These are phyloP conservation scores for Polylopha cassiicola DNA, from an alignment of 2,888 invertebrate species.

Conservation along the genomic window DNA sequence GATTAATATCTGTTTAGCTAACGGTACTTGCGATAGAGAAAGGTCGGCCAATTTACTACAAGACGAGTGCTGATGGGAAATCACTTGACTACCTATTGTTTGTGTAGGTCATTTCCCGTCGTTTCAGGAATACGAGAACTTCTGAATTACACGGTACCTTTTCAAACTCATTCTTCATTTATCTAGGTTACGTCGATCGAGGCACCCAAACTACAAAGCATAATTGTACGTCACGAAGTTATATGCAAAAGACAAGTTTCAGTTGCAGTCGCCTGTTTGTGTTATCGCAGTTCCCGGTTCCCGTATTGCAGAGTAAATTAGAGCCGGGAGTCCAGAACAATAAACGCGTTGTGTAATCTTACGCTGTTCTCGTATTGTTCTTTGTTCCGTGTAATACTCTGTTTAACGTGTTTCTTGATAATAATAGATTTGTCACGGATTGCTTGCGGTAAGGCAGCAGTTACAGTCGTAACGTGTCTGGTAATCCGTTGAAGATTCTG, in stretches of 20 bases:
- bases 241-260: constrained; percentile 17
- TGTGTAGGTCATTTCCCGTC: not conserved
- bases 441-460: constrained; percentile 5
- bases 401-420: constrained; percentile 21
- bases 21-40: constrained; percentile 48
- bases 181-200: constrained; percentile 1
- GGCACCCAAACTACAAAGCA: not conserved
- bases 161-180: too few species aligned
- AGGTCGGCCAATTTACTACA: constrained; percentile 23
- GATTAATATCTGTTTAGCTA: constrained; percentile 76
- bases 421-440: constrained; percentile 24
- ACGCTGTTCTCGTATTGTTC: constrained; percentile 18
- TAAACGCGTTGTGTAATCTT: constrained; percentile 20
- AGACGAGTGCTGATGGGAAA: constrained; percentile 34
- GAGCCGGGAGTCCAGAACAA: constrained; percentile 20
- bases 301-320: constrained; percentile 16
- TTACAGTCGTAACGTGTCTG: not conserved
- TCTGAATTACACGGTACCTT: too few species aligned
- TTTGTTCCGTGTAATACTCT: constrained; percentile 19
- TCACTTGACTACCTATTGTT: constrained; percentile 16
- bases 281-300: constrained; percentile 11
- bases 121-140: too few species aligned
- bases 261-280: constrained; percentile 12
- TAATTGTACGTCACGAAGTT: not conserved
- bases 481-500: not conserved